These are phyloP conservation scores for Eulemur rufifrons DNA, from an alignment of 2,113 vertebrate genomes.

Conservation along the genomic window DNA sequence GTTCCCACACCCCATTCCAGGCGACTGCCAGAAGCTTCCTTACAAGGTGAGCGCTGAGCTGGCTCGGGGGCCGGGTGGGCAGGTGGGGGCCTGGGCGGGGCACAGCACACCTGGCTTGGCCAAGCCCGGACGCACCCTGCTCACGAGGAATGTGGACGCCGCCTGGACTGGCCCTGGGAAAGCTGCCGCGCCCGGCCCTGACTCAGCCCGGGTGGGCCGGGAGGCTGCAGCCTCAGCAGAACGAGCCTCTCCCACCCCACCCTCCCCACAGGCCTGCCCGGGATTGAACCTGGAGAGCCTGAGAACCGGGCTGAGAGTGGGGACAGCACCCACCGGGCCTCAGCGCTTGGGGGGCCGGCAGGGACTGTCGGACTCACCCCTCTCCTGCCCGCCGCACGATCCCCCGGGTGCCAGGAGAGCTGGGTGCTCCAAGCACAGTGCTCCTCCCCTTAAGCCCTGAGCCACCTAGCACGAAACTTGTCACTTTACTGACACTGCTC, in stretches of 20 bases:
- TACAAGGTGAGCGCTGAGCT: conserved; percentile 46
- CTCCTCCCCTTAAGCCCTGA: accelerated
- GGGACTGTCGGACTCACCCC: accelerated
- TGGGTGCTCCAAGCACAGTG: accelerated
- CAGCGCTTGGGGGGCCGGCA: neutral
- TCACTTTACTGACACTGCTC: neutral
- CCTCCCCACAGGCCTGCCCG: neutral
- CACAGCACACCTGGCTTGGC: conserved; percentile 52
- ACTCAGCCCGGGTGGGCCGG: conserved; percentile 66
- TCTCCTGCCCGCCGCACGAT: neutral
- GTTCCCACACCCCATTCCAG: conserved; percentile 34
- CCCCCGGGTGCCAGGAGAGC: neutral
- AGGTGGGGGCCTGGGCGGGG: neutral
- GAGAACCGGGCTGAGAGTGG: neutral
- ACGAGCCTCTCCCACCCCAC: neutral
- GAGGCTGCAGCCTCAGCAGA: conserved; percentile 70
- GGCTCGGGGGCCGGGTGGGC: neutral
- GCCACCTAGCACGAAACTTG: neutral
- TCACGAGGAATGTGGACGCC: conserved; percentile 55
- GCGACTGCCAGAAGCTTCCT: neutral
- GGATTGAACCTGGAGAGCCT: neutral
- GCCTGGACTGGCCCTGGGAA: conserved; percentile 73
- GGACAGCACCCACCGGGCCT: neutral
- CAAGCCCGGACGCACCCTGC: conserved; percentile 29
- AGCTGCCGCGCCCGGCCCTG: conserved; percentile 17